phyloP scores from a whole-genome alignment of 2,113 vertebrate species.

The Menidia beryllina region DNA sequence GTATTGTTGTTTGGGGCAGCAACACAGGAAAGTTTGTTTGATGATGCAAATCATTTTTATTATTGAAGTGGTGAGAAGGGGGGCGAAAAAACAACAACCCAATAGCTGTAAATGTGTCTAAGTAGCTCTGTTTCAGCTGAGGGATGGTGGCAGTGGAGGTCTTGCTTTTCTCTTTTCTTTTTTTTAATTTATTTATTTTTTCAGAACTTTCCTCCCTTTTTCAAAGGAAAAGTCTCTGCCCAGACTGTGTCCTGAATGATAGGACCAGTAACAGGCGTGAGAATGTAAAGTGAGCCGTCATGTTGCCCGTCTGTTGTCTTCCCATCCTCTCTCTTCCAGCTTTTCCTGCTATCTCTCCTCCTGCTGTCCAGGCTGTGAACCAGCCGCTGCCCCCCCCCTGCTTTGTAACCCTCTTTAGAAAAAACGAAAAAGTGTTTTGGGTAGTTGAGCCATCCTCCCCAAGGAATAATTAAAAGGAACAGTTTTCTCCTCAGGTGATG shows the following conservation, averaged over 20 bases:
- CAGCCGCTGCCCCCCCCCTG: slow-evolving; percentile 46
- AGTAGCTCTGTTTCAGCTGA: too few species aligned
- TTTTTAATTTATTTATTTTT: too few species aligned
- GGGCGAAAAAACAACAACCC: too few species aligned
- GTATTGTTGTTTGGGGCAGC: too few species aligned
- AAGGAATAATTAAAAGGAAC: slow-evolving; percentile 56
- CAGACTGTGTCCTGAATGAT: slow-evolving; percentile 5
- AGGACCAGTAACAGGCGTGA: slow-evolving; percentile 32
- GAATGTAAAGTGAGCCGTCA: slow-evolving; percentile 53
- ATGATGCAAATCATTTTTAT: too few species aligned
- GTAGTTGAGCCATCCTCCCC: slow-evolving; percentile 27
- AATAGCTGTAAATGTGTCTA: too few species aligned
- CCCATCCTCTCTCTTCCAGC: background rate
- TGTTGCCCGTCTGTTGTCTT: slow-evolving; percentile 39
- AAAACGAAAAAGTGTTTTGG: too few species aligned
- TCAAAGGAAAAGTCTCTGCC: background rate
- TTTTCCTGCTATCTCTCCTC: slow-evolving; percentile 15
- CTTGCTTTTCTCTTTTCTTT: too few species aligned
- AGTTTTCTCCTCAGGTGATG: slow-evolving; percentile 24
- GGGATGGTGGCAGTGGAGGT: too few species aligned
- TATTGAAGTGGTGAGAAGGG: too few species aligned
- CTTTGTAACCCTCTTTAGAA: too few species aligned
- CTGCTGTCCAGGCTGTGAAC: slow-evolving; percentile 33
- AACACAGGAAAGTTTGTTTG: too few species aligned
- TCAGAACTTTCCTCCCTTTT: background rate